Evolutionary conservation across 2,888 invertebrate species (phyloP).

Genomic region (Podotricha telesiphe): DNA sequence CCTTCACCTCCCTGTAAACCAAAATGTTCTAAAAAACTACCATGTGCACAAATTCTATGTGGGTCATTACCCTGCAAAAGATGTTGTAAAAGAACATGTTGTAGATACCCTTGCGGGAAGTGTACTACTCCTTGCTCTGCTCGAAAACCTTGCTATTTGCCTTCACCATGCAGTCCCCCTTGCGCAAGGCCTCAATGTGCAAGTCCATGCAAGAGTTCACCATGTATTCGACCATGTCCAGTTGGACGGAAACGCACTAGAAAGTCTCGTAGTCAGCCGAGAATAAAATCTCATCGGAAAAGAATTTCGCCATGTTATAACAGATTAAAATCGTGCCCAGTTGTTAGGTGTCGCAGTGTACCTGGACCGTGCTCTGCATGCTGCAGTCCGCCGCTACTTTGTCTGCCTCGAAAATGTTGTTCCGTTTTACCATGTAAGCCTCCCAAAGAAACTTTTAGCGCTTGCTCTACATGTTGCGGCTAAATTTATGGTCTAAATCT

Average conservation of each 20-base stretch:
- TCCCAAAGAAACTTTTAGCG: slow-evolving; percentile 47
- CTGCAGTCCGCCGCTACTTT: slow-evolving; percentile 45
- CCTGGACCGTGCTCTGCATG: slow-evolving; percentile 57
- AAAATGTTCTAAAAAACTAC: slow-evolving; percentile 54
- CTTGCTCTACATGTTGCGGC: slow-evolving; percentile 38
- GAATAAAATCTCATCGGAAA: slow-evolving; percentile 61
- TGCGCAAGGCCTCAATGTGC: slow-evolving; percentile 50
- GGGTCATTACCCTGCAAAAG: slow-evolving; percentile 48
- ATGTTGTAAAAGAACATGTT: slow-evolving; percentile 51
- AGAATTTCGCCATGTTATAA: slow-evolving; percentile 70
- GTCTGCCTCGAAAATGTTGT: slow-evolving; percentile 56
- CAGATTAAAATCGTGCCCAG: slow-evolving; percentile 60
- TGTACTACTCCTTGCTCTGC: slow-evolving; percentile 44
- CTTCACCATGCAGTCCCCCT: slow-evolving; percentile 43
- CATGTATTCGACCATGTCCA: slow-evolving; percentile 66
- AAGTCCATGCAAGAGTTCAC: slow-evolving; percentile 60
- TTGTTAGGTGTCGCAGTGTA: slow-evolving; percentile 64
- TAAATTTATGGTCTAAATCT: not conserved
- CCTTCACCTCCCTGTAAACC: slow-evolving; percentile 55
- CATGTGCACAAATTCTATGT: slow-evolving; percentile 50
- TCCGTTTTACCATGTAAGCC: slow-evolving; percentile 51
- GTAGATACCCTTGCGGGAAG: slow-evolving; percentile 49
- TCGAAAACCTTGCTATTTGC: slow-evolving; percentile 39
- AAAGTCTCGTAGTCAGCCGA: slow-evolving; percentile 60
- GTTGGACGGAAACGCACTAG: slow-evolving; percentile 60